phyloP scores from a whole-genome alignment of 2,888 invertebrate genomes.

The Agriopis marginaria region DNA sequence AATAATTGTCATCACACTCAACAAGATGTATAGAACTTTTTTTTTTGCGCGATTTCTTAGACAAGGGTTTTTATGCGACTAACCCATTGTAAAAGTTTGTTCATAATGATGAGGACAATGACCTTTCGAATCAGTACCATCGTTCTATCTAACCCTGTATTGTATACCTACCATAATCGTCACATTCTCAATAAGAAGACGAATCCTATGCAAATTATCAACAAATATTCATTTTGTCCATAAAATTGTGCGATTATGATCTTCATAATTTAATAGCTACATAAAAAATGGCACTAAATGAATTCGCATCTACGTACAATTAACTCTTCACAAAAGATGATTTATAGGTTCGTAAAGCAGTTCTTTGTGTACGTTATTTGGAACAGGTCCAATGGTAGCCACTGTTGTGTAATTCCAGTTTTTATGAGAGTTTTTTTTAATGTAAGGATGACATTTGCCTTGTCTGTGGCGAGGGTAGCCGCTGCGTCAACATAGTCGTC shows the following conservation, averaged over 20 bases:
- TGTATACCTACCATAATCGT: too few relatives aligned
- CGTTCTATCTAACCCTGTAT: too few relatives aligned
- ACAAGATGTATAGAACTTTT: too few relatives aligned
- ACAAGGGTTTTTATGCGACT: too few relatives aligned
- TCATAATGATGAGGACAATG: too few relatives aligned
- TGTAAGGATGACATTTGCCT: slow-evolving; percentile 16
- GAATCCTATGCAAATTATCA: neutral
- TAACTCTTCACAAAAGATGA: slow-evolving; percentile 57
- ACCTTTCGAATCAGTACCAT: too few relatives aligned
- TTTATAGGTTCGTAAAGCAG: slow-evolving; percentile 55
- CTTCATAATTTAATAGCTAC: slow-evolving; percentile 23
- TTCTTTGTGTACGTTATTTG: slow-evolving; percentile 58
- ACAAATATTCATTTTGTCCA: slow-evolving; percentile 7
- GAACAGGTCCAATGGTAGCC: slow-evolving; percentile 56
- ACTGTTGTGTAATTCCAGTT: slow-evolving; percentile 52
- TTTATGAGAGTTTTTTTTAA: slow-evolving; percentile 42
- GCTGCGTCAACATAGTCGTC: neutral
- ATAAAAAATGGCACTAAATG: slow-evolving; percentile 35
- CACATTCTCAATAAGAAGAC: too few relatives aligned
- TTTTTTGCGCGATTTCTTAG: too few relatives aligned
- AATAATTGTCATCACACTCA: too few relatives aligned
- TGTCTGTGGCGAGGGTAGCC: slow-evolving; percentile 6
- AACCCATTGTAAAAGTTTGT: too few relatives aligned
- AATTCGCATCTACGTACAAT: slow-evolving; percentile 45
- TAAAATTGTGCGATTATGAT: slow-evolving; percentile 2